phyloP scores from a whole-genome alignment of 2,797 vertebrate genomes.

The Pseudopleuronectes americanus region DNA sequence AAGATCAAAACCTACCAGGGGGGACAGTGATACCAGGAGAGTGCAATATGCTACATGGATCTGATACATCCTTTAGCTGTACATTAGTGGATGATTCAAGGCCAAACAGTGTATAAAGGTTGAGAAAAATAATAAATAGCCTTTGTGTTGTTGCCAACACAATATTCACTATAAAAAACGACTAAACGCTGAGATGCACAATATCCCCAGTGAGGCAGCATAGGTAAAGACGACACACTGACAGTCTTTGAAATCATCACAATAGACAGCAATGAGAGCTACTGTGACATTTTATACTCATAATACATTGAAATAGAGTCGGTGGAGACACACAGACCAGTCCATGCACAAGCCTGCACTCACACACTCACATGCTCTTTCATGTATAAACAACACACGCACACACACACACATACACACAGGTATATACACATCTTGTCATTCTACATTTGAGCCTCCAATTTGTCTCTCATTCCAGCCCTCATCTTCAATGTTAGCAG shows the following conservation, averaged over 20 bases:
- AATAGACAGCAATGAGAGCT: conserved; percentile 42
- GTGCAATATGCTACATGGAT: not conserved
- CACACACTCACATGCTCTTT: conserved; percentile 5
- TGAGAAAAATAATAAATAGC: conserved; percentile 20
- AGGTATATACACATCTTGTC: conserved; percentile 37
- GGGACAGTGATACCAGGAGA: too few species aligned
- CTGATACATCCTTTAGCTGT: not conserved
- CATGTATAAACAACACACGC: conserved; percentile 21
- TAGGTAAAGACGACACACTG: conserved; percentile 24
- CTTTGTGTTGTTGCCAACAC: conserved; percentile 17
- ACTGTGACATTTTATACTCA: conserved; percentile 30
- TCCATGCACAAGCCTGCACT: conserved; percentile 24
- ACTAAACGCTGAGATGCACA: conserved; percentile 27
- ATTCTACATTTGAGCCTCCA: conserved; percentile 54
- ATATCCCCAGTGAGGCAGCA: conserved; percentile 21
- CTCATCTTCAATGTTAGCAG: conserved; percentile 67
- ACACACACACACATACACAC: conserved; percentile 29
- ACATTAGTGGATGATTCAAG: conserved; percentile 12
- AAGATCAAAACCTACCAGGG: not conserved
- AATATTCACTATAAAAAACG: conserved; percentile 17
- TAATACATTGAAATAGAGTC: conserved; percentile 36
- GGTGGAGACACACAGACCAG: conserved; percentile 22
- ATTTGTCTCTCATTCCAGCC: conserved; percentile 60
- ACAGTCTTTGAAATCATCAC: conserved; percentile 47
- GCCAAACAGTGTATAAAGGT: conserved; percentile 73